Evolutionary conservation across 1,140 invertebrate species (phyloP), one percentile per base, ranked within the genome.

Genomic region (Anagrus nilaparvatae): DNA sequence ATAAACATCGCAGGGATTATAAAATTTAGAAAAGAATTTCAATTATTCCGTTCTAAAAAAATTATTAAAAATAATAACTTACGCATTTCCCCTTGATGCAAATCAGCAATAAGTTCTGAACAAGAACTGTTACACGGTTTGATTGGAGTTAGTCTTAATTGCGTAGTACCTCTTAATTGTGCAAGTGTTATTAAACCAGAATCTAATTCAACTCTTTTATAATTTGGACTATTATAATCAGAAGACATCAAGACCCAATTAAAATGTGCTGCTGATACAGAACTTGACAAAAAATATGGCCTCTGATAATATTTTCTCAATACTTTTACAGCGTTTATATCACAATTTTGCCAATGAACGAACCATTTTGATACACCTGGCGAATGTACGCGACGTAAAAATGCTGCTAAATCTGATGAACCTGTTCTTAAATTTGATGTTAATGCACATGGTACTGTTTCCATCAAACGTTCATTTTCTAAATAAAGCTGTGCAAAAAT

Each of bases 311-410:
- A 74, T 29, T 77, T 73, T 14, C 83, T 61, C 5, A 85, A 68
- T 0, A 76, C 75, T 59, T 85, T 86, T 0, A 86, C 81, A 1
- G 80, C 80, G 40, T 77, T 70, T 18, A 79, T 78, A 44, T 86
- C 81, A 55, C 87, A 91, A 57, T 89, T 89, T 65, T 87, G 83
- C 75, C 86, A 88, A 51, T 87, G 83, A 3, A 84, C 76, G 59
- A 85, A 90, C 78, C 82, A 88, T 48, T 77, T 78, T 0, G 77
- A 73, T 10, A 82, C 74, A 29, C 79, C 71, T 0, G 74, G 75
- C 20, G 74, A 75, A 28, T 77, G 74, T 2, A 82, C 75, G 23
- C 75, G 71, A 19, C 74, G 73, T 2, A 84, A 64, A 47, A 84
- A 75, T 16, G 74, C 72, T 20, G 75, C 70, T n/a, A 82, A 61